These are phyloP conservation scores for Meliscaeva auricollis DNA, from an alignment of 2,888 invertebrate species.

Conservation along the genomic window DNA sequence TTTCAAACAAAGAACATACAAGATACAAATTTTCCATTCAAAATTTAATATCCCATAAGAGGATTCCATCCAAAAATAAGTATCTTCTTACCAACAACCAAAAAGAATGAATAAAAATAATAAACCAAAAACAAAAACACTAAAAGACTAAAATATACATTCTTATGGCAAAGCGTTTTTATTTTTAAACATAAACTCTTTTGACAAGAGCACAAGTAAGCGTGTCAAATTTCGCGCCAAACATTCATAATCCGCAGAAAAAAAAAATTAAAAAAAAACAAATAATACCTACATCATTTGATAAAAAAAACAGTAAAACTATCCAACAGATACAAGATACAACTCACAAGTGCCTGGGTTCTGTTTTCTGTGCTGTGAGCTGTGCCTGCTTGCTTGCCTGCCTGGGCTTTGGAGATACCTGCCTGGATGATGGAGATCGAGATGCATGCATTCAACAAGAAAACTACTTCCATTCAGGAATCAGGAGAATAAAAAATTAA, in stretches of 20 bases:
- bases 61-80: constrained; percentile 49
- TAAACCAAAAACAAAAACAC: neutral
- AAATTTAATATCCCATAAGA: constrained; percentile 25
- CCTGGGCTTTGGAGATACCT: neutral
- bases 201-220: constrained; percentile 68
- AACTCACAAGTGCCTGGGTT: constrained; percentile 42
- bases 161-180: constrained; percentile 3
- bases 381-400: neutral
- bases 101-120: neutral
- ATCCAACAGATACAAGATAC: constrained; percentile 50
- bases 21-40: constrained; percentile 17
- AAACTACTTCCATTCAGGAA: constrained; percentile 18
- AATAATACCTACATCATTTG: constrained; percentile 16
- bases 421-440: constrained; percentile 14
- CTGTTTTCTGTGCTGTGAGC: neutral
- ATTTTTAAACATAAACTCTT: constrained; percentile 52
- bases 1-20: constrained; percentile 34
- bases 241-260: constrained; percentile 64
- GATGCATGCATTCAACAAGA: constrained; percentile 12
- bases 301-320: neutral
- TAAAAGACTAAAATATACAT: neutral
- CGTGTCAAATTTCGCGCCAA: constrained; percentile 72
- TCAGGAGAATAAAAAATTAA: constrained; percentile 4
- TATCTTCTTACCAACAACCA: constrained; percentile 23
- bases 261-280: constrained; percentile 9